These are phyloP conservation scores for Drosophila hamatofila DNA, from an alignment of 2,888 invertebrate genomes.

Conservation along the genomic window DNA sequence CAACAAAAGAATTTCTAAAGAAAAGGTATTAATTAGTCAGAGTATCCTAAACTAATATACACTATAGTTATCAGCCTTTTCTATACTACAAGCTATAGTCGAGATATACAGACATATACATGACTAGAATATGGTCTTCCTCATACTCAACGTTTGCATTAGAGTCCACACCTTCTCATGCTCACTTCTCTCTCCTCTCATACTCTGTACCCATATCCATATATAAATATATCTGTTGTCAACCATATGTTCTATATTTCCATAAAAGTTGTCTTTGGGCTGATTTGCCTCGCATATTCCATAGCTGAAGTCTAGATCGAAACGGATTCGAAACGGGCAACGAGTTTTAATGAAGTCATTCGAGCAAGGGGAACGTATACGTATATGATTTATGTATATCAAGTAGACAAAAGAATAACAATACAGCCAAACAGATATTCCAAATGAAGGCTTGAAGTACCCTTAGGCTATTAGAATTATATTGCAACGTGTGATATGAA, in stretches of 20 bases:
- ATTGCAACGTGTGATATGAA: neutral
- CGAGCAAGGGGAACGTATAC: slow-evolving; percentile 7
- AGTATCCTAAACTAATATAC: no score
- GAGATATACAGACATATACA: no score
- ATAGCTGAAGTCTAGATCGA: slow-evolving; percentile 14
- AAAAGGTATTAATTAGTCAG: no score
- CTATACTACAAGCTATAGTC: no score
- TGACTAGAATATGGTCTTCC: no score
- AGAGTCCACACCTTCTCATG: no score
- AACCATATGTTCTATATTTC: neutral
- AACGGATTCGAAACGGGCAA: slow-evolving; percentile 27
- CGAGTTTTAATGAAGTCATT: slow-evolving; percentile 37
- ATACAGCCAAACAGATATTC: neutral
- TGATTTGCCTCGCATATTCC: neutral
- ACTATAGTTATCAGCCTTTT: no score
- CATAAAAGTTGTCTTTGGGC: slow-evolving; percentile 7
- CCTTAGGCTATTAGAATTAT: neutral
- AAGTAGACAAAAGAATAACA: neutral
- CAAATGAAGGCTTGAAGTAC: neutral
- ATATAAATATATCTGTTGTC: neutral
- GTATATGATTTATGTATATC: slow-evolving; percentile 17
- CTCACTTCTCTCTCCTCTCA: neutral
- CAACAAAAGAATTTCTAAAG: neutral
- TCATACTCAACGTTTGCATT: no score
- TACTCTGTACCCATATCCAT: neutral